Evolutionary conservation across 2,888 invertebrate genomes (phyloP).

Genomic region (Drosophila phalerata): DNA sequence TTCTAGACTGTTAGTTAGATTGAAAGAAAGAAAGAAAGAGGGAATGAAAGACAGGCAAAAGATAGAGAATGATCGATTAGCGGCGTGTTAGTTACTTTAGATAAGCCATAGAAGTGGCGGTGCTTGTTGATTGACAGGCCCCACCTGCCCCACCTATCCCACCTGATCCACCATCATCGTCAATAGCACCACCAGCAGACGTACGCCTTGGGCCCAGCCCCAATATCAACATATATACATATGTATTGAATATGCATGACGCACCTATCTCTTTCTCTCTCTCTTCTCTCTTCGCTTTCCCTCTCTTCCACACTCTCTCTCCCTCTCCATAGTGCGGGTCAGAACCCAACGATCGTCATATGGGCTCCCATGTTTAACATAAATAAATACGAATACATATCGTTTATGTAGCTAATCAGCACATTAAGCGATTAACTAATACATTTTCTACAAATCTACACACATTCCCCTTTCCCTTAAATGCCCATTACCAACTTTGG

Average conservation of each 20-base stretch:
- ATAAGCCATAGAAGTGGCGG: conserved; percentile 68
- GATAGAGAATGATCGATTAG: conserved; percentile 65
- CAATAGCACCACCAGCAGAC: conserved; percentile 1
- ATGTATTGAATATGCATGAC: conserved; percentile 30
- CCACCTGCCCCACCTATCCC: conserved; percentile 1
- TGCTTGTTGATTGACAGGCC: conserved; percentile 65
- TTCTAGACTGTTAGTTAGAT: not conserved
- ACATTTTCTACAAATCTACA: conserved; percentile 1
- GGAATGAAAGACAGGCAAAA: conserved; percentile 28
- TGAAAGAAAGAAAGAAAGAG: conserved; percentile 1
- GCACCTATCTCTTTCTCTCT: conserved; percentile 18
- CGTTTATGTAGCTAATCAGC: conserved; percentile 53
- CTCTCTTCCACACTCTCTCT: not conserved
- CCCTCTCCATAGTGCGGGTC: conserved; percentile 27
- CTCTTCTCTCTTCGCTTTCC: not conserved
- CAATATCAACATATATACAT: conserved; percentile 15
- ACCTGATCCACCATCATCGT: not conserved
- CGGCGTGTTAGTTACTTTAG: conserved; percentile 62
- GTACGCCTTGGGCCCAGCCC: conserved; percentile 14
- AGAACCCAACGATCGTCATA: conserved; percentile 27
- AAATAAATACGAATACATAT: conserved; percentile 16
- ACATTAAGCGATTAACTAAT: conserved; percentile 54
- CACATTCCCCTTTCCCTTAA: not conserved
- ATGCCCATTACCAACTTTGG: conserved; percentile 2
- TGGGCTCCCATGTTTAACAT: conserved; percentile 32